Evolutionary conservation across 1,140 invertebrate genomes (phyloP).

Genomic region (Monochamus saltuarius): DNA sequence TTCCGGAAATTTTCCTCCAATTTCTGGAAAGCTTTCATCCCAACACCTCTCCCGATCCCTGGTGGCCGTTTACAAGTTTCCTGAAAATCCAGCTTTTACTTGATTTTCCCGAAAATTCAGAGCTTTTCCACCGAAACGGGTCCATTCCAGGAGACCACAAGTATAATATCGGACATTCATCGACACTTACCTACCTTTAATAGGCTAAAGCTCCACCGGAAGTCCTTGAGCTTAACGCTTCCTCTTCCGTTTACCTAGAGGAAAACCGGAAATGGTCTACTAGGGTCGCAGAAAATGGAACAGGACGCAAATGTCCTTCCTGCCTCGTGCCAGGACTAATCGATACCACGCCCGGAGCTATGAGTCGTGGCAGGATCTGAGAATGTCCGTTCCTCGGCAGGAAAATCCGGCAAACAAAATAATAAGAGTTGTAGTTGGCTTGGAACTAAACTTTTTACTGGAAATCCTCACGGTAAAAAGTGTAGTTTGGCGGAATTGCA

Average conservation of each 20-base stretch:
- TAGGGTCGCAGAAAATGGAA: conserved; percentile 22
- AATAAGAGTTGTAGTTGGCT: conserved; percentile 2
- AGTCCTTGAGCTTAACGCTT: neutral
- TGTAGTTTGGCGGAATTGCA: conserved; percentile 16
- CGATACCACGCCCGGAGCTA: conserved; percentile 5
- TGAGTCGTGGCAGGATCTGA: too few relatives aligned
- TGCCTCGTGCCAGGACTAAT: conserved; percentile 4
- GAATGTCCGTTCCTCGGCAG: neutral
- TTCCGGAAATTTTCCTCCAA: conserved; percentile 32
- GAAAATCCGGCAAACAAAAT: neutral
- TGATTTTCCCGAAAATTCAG: conserved; percentile 4
- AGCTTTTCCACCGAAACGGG: neutral
- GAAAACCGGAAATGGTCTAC: conserved; percentile 25
- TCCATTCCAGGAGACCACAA: neutral
- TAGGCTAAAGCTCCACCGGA: too few relatives aligned
- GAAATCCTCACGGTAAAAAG: conserved; percentile 6
- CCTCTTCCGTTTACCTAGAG: conserved; percentile 25
- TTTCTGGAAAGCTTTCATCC: conserved; percentile 16
- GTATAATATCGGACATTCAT: conserved; percentile 1
- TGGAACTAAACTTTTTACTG: neutral
- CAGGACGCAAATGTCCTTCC: neutral
- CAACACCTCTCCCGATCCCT: conserved; percentile 6
- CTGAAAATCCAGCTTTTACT: conserved; percentile 29
- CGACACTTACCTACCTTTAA: neutral
- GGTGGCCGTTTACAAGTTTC: conserved; percentile 17